Percentiles rank a stretch among this genome's conserved stretches.
Conservation (phyloP, 2,797 vertebrate species). For the Spatula clypeata region DNA sequence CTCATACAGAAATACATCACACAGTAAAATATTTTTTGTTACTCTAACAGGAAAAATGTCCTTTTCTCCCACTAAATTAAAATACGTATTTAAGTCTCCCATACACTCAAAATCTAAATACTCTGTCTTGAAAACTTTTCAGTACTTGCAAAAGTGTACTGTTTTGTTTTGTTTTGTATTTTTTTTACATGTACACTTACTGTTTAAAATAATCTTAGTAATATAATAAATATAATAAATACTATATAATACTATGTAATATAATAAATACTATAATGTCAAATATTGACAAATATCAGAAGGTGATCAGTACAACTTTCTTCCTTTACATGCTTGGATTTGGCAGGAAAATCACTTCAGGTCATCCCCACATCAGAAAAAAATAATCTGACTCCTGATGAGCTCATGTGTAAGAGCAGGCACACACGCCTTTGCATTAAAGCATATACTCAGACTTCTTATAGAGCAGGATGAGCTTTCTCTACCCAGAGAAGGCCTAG, state of each 20-base stretch:
- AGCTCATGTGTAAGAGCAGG: background rate
- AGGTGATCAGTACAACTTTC: background rate
- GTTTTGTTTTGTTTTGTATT: no score
- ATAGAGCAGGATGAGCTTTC: background rate
- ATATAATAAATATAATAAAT: no score
- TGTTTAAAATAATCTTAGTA: background rate
- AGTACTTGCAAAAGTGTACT: background rate
- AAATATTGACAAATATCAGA: background rate
- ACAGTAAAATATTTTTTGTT: background rate
- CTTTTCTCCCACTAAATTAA: background rate
- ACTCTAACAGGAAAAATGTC: background rate
- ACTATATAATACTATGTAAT: no score
- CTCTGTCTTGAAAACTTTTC: background rate
- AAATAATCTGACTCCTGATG: background rate
- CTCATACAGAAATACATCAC: background rate
- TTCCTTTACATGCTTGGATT: background rate
- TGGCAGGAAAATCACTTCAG: background rate
- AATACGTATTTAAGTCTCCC: background rate
- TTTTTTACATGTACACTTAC: background rate
- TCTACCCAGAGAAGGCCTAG: no score
- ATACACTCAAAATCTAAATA: fast-evolving
- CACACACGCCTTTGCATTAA: background rate
- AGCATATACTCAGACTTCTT: background rate
- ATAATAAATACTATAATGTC: background rate
- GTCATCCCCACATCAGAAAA: background rate